Base-by-base conservation (phyloP, 1,140 invertebrate genomes). In the Forficula auricularia region DNA sequence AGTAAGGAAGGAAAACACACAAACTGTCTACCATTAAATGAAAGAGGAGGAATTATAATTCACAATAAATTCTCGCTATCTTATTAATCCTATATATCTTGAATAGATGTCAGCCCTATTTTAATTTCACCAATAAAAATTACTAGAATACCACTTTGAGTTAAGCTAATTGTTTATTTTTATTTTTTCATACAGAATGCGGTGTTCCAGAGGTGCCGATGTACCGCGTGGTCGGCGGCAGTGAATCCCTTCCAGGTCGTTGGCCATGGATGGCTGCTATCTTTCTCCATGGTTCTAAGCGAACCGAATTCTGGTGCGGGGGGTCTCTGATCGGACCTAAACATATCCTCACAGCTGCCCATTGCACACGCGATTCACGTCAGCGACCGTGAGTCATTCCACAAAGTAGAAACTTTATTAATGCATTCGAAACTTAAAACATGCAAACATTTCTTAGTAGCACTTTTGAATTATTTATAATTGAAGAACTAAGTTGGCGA, bases 201-300 rank as follows among this genome's bases (percentile, higher is more conserved):
- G 86, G 86, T 1, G 72, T 80, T 45, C 73, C 79, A 41, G 82
- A 86, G 60, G 71, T 75, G 44, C 79, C 82, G 15, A 79, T 81
- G 27, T 86, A 79, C 51, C 71, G 87, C 13, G 83, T 91, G 10
- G 85, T 90, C 0, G 86, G 87, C 1, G 87, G 87, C n/a, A 77
- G 82, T 27, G 81, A 86, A 56, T 71, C 84, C 0, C 65, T 76
- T 8, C 74, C 82, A 1, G 85, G 85, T 3, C 71, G 78, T 33
- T 89, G 84, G 83, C 85, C 87, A 0, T 91, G 87, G 87, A 87
- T 90, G 82, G 87, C 83, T 1, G 88, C 88, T 1, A 87, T 94
- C 48, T 91, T 84, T 55, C 65, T 92, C 16, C 82, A 88, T 53
- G 84, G 85, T 7, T 75, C 78, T 19, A 72, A 80, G 48, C 70